These are phyloP conservation scores for Elysia chlorotica DNA, from an alignment of 1,140 invertebrate species.

Conservation along the genomic window DNA sequence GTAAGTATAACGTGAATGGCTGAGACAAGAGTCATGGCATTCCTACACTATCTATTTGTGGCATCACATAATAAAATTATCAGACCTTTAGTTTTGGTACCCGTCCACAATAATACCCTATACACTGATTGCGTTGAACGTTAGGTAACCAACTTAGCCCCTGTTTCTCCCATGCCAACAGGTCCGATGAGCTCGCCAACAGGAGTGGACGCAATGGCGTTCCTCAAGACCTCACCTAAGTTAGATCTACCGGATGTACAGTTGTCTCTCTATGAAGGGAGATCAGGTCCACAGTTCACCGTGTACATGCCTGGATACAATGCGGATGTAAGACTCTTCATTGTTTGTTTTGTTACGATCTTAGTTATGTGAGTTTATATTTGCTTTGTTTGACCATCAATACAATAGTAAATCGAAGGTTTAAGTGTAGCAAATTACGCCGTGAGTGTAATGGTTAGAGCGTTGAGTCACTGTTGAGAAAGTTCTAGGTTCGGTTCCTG, in stretches of 20 bases:
- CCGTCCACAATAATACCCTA: neutral
- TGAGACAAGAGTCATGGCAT: neutral
- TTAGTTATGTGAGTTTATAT: too few species aligned
- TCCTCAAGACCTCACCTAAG: neutral
- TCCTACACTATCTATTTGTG: neutral
- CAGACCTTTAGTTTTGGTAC: neutral
- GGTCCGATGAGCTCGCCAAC: neutral
- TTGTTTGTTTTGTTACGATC: too few species aligned
- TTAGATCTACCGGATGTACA: conserved; percentile 2
- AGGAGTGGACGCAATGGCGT: neutral
- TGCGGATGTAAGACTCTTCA: conserved; percentile 11
- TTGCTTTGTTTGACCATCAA: too few species aligned
- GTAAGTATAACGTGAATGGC: neutral
- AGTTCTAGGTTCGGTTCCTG: too few species aligned
- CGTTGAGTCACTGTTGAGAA: too few species aligned
- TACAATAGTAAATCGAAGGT: too few species aligned
- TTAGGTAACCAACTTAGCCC: neutral
- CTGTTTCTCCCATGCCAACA: neutral
- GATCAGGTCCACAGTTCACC: neutral
- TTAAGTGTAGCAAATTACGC: too few species aligned
- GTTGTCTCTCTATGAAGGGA: neutral
- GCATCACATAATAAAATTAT: neutral
- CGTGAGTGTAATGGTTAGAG: too few species aligned
- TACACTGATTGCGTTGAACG: neutral
- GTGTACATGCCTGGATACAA: conserved; percentile 13